Conservation (phyloP, 1,140 invertebrate species). For the Drosophila hydei region DNA sequence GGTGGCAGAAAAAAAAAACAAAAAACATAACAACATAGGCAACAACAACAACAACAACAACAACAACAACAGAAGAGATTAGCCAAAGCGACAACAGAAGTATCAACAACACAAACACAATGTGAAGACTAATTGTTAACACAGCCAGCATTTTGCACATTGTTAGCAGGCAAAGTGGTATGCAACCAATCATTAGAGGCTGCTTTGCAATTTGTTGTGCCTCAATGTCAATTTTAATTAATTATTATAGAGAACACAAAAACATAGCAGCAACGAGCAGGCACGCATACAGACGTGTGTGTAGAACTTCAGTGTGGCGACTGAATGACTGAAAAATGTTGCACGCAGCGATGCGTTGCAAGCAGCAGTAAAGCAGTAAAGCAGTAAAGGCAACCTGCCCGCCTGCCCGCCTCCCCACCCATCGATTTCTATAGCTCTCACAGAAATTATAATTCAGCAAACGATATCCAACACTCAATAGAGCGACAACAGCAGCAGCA, state of each 20-base stretch:
- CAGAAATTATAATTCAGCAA: slow-evolving; percentile 68
- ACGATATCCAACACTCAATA: slow-evolving; percentile 61
- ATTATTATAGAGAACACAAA: slow-evolving; percentile 68
- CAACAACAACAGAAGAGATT: slow-evolving; percentile 22
- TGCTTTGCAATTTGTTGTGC: slow-evolving; percentile 75
- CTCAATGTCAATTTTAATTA: slow-evolving; percentile 81
- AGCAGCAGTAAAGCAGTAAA: slow-evolving; percentile 22
- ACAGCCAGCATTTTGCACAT: slow-evolving; percentile 79
- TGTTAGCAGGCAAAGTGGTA: slow-evolving; percentile 68
- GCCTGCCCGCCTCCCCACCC: neutral
- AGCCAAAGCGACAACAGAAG: slow-evolving; percentile 13
- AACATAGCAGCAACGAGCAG: slow-evolving; percentile 18
- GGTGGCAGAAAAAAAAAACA: slow-evolving; percentile 48
- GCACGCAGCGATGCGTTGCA: slow-evolving; percentile 70
- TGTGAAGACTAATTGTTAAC: slow-evolving; percentile 67
- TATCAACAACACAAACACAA: slow-evolving; percentile 36
- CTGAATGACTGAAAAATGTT: slow-evolving; percentile 36
- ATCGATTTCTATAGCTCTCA: slow-evolving; percentile 10
- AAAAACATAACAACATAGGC: slow-evolving; percentile 24
- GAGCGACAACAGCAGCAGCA: slow-evolving; percentile 39
- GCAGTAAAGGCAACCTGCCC: too few species aligned
- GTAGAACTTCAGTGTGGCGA: slow-evolving; percentile 1
- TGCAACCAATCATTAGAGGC: slow-evolving; percentile 78
- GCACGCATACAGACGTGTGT: slow-evolving; percentile 5
- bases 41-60: slow-evolving; percentile 27